These are phyloP conservation scores for Pan troglodytes DNA, from an alignment of 2,113 vertebrate genomes.

Conservation along the genomic window NHGRI_mPanTro3-v2.1_pri NC_072411.2:87702501-87703000, in stretches of 20 bases:
- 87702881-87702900: neutral
- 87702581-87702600: neutral
- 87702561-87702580: neutral
- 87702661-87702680: neutral
- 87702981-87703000: neutral
- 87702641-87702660: neutral
- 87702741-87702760: neutral
- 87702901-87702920: neutral
- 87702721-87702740: neutral
- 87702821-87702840: neutral
- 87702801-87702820: neutral
- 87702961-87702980: neutral
- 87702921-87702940: neutral
- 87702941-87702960: neutral
- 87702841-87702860: conserved; percentile 2
- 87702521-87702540: neutral
- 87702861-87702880: neutral
- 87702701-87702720: neutral
- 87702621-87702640: neutral
- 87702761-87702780: neutral
- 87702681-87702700: neutral
- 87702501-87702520: neutral
- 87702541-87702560: neutral
- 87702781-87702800: conserved; percentile 2
- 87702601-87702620: neutral